Evolutionary conservation across 2,888 invertebrate species (phyloP), one percentile per base, ranked within the genome.

Genomic region (Charanyca ferruginea): DNA sequence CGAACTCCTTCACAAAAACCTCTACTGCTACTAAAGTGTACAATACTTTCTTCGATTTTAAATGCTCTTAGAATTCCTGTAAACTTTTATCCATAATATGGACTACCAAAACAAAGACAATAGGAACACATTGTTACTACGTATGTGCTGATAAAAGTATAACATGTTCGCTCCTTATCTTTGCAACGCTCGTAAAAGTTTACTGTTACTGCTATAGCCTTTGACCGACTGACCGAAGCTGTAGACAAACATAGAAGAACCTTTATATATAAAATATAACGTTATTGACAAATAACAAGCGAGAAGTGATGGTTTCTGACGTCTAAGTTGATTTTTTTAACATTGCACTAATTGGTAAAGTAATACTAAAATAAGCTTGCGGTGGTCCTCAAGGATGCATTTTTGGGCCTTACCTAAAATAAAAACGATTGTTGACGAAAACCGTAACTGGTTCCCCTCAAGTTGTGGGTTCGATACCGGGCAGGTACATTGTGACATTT

Each of bases 111-210:
- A 66, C 66, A 77, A 74, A 78, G 66, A 71, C 49, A 58, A 47
- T 28, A 77, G 48, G 51, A 70, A 58, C 60, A 77, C 78, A 78
- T 54, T 66, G 77, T 78, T 70, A 53, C 58, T 60, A 44, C 44
- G 42, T 65, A 76, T 54, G 66, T 66, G 49, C 66, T 73, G 73
- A 78, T 77, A 78, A 76, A 76, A 79, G 66, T 69, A 66, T 76
- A 76, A 72, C 69, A 61, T 74, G 58, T 53, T 32, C 38, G 45
- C 55, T 73, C 62, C 73, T 77, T 79, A 79, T 79, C 77, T 77
- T 66, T 63, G 73, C 66, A 53, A 22, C 66, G 62, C 61, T 77
- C 74, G 60, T 79, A 77, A 80, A 79, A 60, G 41, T 80, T 80
- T 67, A 78, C 48, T 65, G 67, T 67, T 78, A 61, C 61, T 53